Evolutionary conservation across 2,113 vertebrate genomes (phyloP).

Genomic region (Saccopteryx bilineata): DNA sequence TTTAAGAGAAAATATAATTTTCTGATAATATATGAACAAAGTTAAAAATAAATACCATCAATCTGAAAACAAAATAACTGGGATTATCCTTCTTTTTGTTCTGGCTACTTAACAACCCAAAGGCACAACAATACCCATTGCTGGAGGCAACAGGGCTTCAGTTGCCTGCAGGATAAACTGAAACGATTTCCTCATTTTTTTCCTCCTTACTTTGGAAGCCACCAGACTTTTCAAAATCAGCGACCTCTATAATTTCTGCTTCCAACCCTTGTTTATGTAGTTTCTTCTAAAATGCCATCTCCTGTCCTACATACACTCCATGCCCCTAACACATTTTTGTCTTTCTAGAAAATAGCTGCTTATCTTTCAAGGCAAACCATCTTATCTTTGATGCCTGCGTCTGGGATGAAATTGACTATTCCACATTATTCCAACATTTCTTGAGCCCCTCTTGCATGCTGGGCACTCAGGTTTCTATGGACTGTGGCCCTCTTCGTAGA

Average conservation of each 20-base stretch:
- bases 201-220: background rate
- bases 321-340: background rate
- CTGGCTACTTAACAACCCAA: background rate
- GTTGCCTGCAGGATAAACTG: background rate
- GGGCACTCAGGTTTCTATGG: rapidly evolving
- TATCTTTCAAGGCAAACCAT: background rate
- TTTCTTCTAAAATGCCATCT: background rate
- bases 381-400: background rate
- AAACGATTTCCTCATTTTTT: background rate
- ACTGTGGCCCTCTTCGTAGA: background rate
- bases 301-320: background rate
- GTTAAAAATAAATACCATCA: background rate
- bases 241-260: background rate
- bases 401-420: background rate
- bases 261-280: background rate
- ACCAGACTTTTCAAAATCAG: background rate
- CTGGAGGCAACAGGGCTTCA: background rate
- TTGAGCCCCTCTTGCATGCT: background rate
- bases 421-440: background rate
- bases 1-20: background rate
- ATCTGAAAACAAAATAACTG: background rate
- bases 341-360: background rate
- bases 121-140: background rate
- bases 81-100: background rate
- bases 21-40: conserved; percentile 14